A percentile compares a stretch with the other conserved stretches of the same genome.
phyloP scores from a whole-genome alignment of 2,113 vertebrate species.

The human (Homo sapiens) region GRCh38 chr2:69052501-69053000 shows the following conservation, averaged over 20 bases:
- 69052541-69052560: not conserved
- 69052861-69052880: not conserved
- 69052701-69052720: not conserved
- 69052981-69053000: not conserved
- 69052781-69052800: not conserved
- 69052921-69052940: not conserved
- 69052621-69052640: not conserved
- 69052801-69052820: not conserved
- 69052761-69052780: not conserved
- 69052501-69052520: not conserved
- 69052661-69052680: not conserved
- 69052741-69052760: not conserved
- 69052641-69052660: not conserved
- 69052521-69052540: not conserved
- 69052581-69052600: not conserved
- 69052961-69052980: not conserved
- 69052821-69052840: not conserved
- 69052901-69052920: conserved; percentile 7
- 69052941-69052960: not conserved
- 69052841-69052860: not conserved
- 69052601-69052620: not conserved
- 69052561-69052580: not conserved
- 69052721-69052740: not conserved
- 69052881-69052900: not conserved
- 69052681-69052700: conserved; percentile 5